Evolutionary conservation across 2,797 vertebrate genomes (phyloP).

Genomic region (Anomalospiza imberbis): DNA sequence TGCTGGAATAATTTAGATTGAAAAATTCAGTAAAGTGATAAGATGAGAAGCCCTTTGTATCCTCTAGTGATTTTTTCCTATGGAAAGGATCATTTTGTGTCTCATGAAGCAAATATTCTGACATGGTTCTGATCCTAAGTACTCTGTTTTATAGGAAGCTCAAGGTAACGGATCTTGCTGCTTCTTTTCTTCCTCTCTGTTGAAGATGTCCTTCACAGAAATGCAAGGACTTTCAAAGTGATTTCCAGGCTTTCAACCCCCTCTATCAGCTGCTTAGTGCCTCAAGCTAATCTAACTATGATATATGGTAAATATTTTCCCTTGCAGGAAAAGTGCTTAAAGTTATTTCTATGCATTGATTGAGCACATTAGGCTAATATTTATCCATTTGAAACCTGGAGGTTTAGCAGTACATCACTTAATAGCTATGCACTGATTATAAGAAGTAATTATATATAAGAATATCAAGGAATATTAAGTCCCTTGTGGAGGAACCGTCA

Average conservation of each 20-base stretch:
- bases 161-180: background rate
- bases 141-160: constrained; percentile 17
- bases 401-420: constrained; percentile 68
- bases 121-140: constrained; percentile 27
- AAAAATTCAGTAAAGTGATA: background rate
- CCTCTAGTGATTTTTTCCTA: background rate
- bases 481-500: constrained; percentile 40
- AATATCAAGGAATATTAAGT: constrained; percentile 69
- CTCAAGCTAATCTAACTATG: constrained; percentile 70
- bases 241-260: constrained; percentile 65
- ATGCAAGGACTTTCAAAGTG: constrained; percentile 73
- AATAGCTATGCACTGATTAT: constrained; percentile 64
- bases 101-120: constrained; percentile 23
- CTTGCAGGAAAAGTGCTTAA: constrained; percentile 71
- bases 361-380: constrained; percentile 75
- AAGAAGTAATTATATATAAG: constrained; percentile 69
- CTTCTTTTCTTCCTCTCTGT: constrained; percentile 43
- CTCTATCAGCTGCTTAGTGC: constrained; percentile 63
- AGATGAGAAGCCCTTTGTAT: background rate
- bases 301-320: constrained; percentile 77
- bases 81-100: background rate
- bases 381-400: constrained; percentile 73
- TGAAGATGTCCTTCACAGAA: constrained; percentile 72
- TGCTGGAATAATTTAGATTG: background rate
- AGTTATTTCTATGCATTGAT: constrained; percentile 75